Percentiles rank a stretch among this genome's conserved stretches.
Conservation (phyloP, 2,797 vertebrate species). For the Enteromius treurensis region DNA sequence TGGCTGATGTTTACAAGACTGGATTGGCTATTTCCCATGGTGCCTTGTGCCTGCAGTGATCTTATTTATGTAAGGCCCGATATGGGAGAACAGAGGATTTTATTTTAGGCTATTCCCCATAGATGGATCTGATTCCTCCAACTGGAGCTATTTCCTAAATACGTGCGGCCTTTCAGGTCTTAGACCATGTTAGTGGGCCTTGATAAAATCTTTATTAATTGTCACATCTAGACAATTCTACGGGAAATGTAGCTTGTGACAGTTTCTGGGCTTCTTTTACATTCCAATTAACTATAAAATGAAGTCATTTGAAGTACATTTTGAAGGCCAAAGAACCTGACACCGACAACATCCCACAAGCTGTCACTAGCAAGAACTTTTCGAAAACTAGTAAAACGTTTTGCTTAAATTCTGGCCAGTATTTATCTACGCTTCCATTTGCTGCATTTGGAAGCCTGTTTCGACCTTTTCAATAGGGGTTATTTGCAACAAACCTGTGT, state of each 20-base stretch:
- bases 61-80: conserved; percentile 85
- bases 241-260: conserved; percentile 11
- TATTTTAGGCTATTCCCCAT: conserved; percentile 86
- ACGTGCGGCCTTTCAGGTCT: conserved; percentile 77
- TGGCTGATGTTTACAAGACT: conserved; percentile 84
- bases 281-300: conserved; percentile 33
- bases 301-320: conserved; percentile 5
- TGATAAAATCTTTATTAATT: conserved; percentile 58
- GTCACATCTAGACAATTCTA: conserved; percentile 42
- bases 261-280: conserved; percentile 40
- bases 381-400: conserved; percentile 21
- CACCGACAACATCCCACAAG: not conserved
- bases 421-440: conserved; percentile 44
- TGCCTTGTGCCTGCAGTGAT: conserved; percentile 80
- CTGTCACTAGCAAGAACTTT: conserved; percentile 2
- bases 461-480: not conserved
- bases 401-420: conserved; percentile 5
- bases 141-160: conserved; percentile 78
- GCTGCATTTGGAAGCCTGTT: not conserved
- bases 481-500: not conserved
- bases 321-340: conserved; percentile 21
- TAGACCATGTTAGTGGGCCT: conserved; percentile 54
- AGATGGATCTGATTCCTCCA: conserved; percentile 81
- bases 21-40: conserved; percentile 84
- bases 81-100: conserved; percentile 85